Evolutionary conservation across 2,113 vertebrate species (phyloP), one percentile per base, ranked within the genome.

Genomic region (Passer montanus): DNA sequence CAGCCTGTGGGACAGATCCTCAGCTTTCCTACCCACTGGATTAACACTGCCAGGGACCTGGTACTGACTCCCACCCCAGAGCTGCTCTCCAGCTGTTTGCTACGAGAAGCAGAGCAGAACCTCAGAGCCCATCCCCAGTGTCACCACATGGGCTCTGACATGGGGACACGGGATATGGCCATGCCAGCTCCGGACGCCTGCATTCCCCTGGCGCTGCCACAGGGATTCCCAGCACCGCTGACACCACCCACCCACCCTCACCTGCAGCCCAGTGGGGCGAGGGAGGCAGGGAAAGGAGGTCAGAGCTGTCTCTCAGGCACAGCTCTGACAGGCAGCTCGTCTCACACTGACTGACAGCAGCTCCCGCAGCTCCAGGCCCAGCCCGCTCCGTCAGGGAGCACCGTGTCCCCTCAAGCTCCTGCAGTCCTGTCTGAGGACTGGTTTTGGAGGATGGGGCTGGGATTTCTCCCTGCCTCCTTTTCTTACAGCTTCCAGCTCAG

Each of bases 181-280:
- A 6, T 20, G 11, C 22, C 13, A 2, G 13, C 30, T 60, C 22
- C 0, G 0, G 23, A 15, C 15, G 15, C 35, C 39, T 37, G 39
- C 23, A 20, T 39, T 9, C 6, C 7, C 26, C 77, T 3, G 3
- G 35, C 0, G 0, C 24, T 72, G 52, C 37, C 67, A 30, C 31
- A 13, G 23, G 9, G 12, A 30, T 46, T 67, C 68, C 47, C 58
- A 64, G 50, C 35, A 11, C 8, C 17, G 22, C 31, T 7, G 47
- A 31, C 21, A 79, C 2, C 46, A 56, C 10, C 50, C 43, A 16
- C 7, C 8, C 15, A 35, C 1, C 19, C 44, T 37, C 28, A 41
- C 1, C 55, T 23, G 22, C 7, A 3, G 4, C 28, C 44, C 39
- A 35, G 11, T 0, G 0, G 26, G 24, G 28, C 0, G 0, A 55